phyloP scores from a whole-genome alignment of 2,113 vertebrate genomes.

The Riparia riparia region DNA sequence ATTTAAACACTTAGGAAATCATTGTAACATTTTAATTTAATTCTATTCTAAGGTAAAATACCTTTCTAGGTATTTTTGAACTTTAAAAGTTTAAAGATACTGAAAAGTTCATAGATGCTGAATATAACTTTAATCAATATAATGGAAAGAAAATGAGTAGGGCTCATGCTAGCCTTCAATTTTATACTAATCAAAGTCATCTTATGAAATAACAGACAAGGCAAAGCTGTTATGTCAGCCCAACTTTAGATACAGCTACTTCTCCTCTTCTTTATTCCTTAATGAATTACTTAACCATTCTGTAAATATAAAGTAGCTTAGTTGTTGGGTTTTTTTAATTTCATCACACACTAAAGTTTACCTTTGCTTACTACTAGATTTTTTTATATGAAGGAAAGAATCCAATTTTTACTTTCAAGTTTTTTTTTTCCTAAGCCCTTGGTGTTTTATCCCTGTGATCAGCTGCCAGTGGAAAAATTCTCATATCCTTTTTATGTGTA shows the following conservation, averaged over 20 bases:
- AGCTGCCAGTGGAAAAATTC: constrained; percentile 25
- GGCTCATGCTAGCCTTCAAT: not conserved
- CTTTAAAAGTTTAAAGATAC: not conserved
- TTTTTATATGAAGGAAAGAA: not conserved
- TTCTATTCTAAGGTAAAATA: not conserved
- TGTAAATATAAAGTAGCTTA: not conserved
- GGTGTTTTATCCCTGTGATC: not conserved
- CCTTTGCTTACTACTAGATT: not conserved
- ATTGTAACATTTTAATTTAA: not conserved
- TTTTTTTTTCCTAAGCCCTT: not conserved
- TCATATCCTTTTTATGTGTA: not conserved
- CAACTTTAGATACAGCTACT: not conserved
- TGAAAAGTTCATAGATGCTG: not conserved
- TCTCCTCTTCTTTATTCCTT: not conserved
- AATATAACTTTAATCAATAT: not conserved
- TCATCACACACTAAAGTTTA: not conserved
- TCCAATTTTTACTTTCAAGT: not conserved
- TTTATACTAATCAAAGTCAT: not conserved
- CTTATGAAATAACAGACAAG: not conserved
- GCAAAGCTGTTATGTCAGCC: not conserved
- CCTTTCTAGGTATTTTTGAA: not conserved
- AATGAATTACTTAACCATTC: not conserved
- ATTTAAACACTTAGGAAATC: not conserved
- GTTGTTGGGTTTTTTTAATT: not conserved
- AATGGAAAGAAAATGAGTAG: not conserved